These are phyloP conservation scores for Oreochromis grahami DNA, from an alignment of 2,797 vertebrate species.

Conservation along the genomic window DNA sequence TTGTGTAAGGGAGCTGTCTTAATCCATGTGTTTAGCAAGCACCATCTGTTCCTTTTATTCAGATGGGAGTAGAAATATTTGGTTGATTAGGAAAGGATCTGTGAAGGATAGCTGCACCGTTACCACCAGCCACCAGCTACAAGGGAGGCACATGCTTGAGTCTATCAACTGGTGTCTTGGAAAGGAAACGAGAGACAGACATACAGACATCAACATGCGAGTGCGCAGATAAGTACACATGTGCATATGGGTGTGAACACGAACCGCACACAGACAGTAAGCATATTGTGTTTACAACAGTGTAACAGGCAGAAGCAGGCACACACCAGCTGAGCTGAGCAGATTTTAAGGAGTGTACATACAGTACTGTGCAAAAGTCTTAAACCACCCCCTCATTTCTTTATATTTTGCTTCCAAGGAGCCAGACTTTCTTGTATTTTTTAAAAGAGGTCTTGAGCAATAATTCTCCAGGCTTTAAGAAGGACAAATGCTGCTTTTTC, in stretches of 20 bases:
- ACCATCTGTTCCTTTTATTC: conserved; percentile 69
- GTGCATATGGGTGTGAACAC: background rate
- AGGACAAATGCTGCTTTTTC: background rate
- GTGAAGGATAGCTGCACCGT: conserved; percentile 42
- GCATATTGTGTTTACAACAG: background rate
- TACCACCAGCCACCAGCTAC: conserved; percentile 38
- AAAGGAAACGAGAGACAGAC: conserved; percentile 12
- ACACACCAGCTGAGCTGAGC: background rate
- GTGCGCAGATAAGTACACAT: background rate
- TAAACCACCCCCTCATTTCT: background rate
- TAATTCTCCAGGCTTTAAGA: background rate
- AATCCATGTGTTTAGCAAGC: conserved; percentile 65
- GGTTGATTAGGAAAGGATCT: conserved; percentile 61
- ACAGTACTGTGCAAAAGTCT: background rate
- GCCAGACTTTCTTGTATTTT: background rate
- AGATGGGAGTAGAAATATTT: conserved; percentile 65
- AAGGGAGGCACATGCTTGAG: conserved; percentile 25
- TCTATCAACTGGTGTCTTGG: conserved; percentile 39
- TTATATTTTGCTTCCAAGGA: background rate
- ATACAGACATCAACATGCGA: background rate
- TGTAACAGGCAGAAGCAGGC: background rate
- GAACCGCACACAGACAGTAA: background rate
- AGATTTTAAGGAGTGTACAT: background rate
- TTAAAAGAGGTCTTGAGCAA: background rate
- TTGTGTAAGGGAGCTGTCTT: conserved; percentile 53